These are phyloP conservation scores for Aricia agestis DNA, from an alignment of 1,140 invertebrate species.

Conservation along the genomic window DNA sequence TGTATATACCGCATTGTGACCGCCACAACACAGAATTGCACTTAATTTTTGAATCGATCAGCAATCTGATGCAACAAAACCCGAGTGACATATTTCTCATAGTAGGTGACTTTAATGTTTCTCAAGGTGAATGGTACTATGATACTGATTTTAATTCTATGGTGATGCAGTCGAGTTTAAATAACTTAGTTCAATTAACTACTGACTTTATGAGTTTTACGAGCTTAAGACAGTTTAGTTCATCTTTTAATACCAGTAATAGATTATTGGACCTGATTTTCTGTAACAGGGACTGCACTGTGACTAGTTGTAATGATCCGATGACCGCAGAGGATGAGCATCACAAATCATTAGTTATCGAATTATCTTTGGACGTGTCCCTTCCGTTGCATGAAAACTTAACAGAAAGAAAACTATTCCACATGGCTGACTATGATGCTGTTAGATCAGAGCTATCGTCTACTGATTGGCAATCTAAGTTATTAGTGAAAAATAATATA, in stretches of 20 bases:
- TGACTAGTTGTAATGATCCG: no score
- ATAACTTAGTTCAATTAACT: background rate
- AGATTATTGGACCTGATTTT: background rate
- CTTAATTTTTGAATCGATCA: background rate
- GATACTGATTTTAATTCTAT: slow-evolving; percentile 1
- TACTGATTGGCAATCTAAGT: background rate
- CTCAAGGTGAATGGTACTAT: slow-evolving; percentile 6
- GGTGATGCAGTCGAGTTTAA: background rate
- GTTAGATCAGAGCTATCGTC: background rate
- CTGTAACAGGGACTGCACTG: background rate
- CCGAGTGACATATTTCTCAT: background rate
- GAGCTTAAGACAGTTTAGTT: background rate
- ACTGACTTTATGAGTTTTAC: background rate
- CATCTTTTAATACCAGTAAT: background rate
- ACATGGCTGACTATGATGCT: background rate
- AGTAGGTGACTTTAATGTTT: slow-evolving; percentile 6
- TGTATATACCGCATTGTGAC: slow-evolving; percentile 2
- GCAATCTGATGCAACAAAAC: background rate
- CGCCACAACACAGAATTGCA: background rate
- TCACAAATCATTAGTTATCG: no score
- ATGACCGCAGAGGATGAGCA: no score
- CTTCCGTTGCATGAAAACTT: background rate
- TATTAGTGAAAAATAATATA: background rate
- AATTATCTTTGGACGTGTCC: background rate
- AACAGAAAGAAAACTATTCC: background rate